These are phyloP conservation scores for Melanotaenia boesemani DNA, from an alignment of 2,797 vertebrate genomes.

Conservation along the genomic window DNA sequence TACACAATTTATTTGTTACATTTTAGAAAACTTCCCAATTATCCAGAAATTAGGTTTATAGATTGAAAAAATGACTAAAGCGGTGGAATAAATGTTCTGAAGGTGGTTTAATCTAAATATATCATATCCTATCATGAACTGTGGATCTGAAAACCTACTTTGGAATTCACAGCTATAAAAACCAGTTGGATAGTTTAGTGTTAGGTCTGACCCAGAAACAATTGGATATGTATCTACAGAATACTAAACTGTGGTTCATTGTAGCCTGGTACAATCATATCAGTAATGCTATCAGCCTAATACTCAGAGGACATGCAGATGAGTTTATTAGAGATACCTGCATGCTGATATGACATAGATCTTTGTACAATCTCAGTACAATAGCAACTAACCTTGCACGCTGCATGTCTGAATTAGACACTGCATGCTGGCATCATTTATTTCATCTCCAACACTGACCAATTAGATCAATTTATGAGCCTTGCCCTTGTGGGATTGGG, in stretches of 20 bases:
- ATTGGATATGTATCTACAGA: not conserved
- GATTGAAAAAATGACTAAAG: too few relatives aligned
- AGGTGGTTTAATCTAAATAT: too few relatives aligned
- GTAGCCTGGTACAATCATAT: not conserved
- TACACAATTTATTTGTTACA: not conserved
- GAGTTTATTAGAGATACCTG: not conserved
- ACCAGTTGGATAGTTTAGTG: not conserved
- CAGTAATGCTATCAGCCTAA: not conserved
- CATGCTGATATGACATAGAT: not conserved
- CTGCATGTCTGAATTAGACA: slow-evolving; percentile 41
- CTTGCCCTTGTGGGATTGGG: slow-evolving; percentile 64
- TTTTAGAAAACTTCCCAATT: not conserved
- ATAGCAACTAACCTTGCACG: slow-evolving; percentile 14
- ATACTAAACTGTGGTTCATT: not conserved
- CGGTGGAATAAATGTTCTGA: too few relatives aligned
- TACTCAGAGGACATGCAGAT: not conserved
- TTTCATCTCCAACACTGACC: slow-evolving; percentile 69
- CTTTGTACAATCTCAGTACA: slow-evolving; percentile 10
- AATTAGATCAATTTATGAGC: slow-evolving; percentile 80
- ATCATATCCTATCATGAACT: too few relatives aligned
- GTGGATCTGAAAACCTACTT: not conserved
- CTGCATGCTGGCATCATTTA: slow-evolving; percentile 51
- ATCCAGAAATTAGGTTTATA: too few relatives aligned
- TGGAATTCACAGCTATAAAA: not conserved
- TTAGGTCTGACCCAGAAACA: not conserved